Evolutionary conservation across 2,888 invertebrate species (phyloP).

Genomic region (Cacoxenus indagator): DNA sequence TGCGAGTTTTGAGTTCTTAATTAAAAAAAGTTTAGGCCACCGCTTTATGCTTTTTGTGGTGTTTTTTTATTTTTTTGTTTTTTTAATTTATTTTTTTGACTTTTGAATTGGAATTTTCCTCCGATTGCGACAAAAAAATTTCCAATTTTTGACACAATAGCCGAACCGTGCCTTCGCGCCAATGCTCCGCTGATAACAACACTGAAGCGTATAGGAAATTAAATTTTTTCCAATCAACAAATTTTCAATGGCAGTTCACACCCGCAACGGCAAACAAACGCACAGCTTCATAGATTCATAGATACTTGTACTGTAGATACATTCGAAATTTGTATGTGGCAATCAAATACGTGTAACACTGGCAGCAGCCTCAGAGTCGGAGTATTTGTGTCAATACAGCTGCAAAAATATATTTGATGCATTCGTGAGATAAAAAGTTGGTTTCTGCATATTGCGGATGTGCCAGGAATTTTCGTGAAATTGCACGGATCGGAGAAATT

Average conservation of each 20-base stretch:
- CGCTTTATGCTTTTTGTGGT: too few relatives aligned
- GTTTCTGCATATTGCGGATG: neutral
- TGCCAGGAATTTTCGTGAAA: neutral
- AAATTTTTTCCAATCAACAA: conserved; percentile 68
- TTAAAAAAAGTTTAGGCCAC: conserved; percentile 20
- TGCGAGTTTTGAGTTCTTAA: conserved; percentile 31
- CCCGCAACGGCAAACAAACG: neutral
- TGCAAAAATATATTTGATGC: conserved; percentile 24
- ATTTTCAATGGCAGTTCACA: conserved; percentile 61
- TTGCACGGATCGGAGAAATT: neutral
- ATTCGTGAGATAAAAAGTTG: conserved; percentile 17
- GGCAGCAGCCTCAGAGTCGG: neutral
- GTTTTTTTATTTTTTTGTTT: too few relatives aligned
- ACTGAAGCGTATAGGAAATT: conserved; percentile 66
- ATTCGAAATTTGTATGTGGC: neutral
- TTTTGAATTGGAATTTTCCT: conserved; percentile 47
- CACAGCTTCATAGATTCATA: neutral
- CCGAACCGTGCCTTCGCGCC: conserved; percentile 26
- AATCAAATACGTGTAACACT: neutral
- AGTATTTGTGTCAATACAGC: conserved; percentile 23
- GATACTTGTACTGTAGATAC: neutral
- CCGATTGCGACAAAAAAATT: conserved; percentile 21
- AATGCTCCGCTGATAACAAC: conserved; percentile 33
- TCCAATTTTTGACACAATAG: conserved; percentile 54
- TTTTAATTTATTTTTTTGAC: conserved; percentile 15